Evolutionary conservation across 1,140 invertebrate species (phyloP), one percentile per base, ranked within the genome.

Genomic region (Mercenaria mercenaria): DNA sequence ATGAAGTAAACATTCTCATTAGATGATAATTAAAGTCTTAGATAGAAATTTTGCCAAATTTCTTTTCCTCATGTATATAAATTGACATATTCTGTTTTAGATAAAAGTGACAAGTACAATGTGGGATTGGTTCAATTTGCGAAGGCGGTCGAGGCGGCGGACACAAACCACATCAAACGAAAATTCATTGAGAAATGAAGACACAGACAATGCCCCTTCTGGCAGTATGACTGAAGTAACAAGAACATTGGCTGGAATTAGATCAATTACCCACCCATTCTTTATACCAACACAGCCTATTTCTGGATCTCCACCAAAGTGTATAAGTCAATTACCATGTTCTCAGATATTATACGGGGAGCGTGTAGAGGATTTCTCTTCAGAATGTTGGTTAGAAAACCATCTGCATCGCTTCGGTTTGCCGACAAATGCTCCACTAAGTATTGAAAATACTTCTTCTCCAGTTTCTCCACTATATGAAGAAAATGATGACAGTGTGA

Each of bases 301-400:
- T 2, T 69, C 59, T 23, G 86, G 52, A 88, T 88, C 76, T 13
- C 86, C 76, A 32, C 86, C 86, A 52, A 88, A 88, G 34, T 88
- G 86, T 80, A 20, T 88, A 23, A 79, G 86, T 72, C 76, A 61
- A 1, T 32, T 88, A 18, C 29, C 86, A 20, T 88, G 76, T 26
- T 88, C 86, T 41, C 29, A 88, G n/a, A 88, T 88, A 26, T 29
- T 88, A n/a, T 88, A 88, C 79, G 86, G 86, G 3, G 61, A 88
- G n/a, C 37, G 86, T 3, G 59, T 88, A 37, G 86, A 88, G 59
- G 86, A 88, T 29, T 88, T 81, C 41, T 88, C 86, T 1, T 18
- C 86, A 34, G 64, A 88, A 11, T 88, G 86, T 88, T 88, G 86
- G 86, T 43, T 88, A 39, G 86, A 88, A 72, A 88, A 88, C 39